Base-by-base conservation (phyloP, 2,888 invertebrate species). In the Leptodirus hochenwartii region DNA sequence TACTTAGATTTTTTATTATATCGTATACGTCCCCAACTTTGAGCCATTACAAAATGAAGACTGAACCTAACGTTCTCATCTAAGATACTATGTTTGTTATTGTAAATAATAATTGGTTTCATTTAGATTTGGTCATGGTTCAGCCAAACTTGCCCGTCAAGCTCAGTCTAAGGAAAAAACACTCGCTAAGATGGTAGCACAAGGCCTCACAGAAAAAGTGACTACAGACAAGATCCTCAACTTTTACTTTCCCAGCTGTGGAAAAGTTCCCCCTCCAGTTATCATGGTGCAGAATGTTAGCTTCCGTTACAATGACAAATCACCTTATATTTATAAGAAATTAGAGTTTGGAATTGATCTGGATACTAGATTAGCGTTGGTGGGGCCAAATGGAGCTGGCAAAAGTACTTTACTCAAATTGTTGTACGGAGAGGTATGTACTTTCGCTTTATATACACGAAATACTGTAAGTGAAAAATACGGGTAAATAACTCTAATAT, bases 161-260 rank as follows among this genome's bases (percentile, higher is more conserved):
- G 98, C 98, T 5, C 98, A 99, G 59, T 95, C 93, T 38, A 98
- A 98, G 59, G 98, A 99, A 58, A 99, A 99, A 58, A 96, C 96
- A 0, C 59, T 99, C 34, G 93, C 93, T 14, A 98, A 98, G 60
- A 99, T 99, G 98, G 91, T 99, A 9, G 91, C 95, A n/a, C 17
- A 84, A 15, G 96, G 96, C 2, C 66, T 98, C 14, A 96, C 96
- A 0, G 95, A 96, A 51, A 91, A 85, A 60, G 95, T 96, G 1
- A 62, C 69, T 4, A 71, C 67, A 38, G 98, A 99, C 50, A 95
- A 91, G 65, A 68, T 68, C 27, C 71, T 95, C 30, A 82, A 82
- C 45, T 98, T 99, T 56, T 90, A 82, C 54, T 99, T 99, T 57
- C 95, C 90, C 1, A 69, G 74, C 20, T 96, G 96, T 49, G 98